These are phyloP conservation scores for Anagyrus pseudococci DNA, from an alignment of 2,888 invertebrate species.

Conservation along the genomic window DNA sequence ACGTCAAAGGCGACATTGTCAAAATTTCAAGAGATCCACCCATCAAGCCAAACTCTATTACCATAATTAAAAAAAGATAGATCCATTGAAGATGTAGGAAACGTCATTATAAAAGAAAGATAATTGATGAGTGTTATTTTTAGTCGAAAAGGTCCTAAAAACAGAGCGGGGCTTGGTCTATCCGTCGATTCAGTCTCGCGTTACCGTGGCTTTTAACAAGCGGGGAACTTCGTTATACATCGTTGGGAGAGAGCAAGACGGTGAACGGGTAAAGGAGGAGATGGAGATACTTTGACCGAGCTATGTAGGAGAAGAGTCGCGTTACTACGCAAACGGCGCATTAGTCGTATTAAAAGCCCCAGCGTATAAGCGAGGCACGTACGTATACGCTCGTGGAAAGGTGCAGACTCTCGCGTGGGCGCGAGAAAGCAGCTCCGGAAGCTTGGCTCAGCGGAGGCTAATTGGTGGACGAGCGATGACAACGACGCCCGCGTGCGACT, in stretches of 20 bases:
- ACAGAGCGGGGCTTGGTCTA: conserved; percentile 14
- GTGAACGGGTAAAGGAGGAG: conserved; percentile 22
- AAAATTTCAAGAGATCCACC: conserved; percentile 2
- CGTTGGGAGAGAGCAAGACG: background rate
- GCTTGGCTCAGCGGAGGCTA: conserved; percentile 46
- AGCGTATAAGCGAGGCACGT: background rate
- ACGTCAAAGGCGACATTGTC: conserved; percentile 3
- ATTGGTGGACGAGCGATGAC: conserved; percentile 49
- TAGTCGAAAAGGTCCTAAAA: conserved; percentile 23
- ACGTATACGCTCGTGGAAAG: background rate
- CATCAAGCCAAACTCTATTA: too few species aligned
- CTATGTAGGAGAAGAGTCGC: too few species aligned
- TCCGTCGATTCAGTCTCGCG: conserved; percentile 33
- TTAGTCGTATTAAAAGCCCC: conserved; percentile 32
- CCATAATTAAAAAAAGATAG: too few species aligned
- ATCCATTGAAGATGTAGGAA: too few species aligned
- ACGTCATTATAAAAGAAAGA: conserved; percentile 6
- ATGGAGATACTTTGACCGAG: too few species aligned
- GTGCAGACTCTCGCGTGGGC: background rate
- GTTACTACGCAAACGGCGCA: conserved; percentile 36
- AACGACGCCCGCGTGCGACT: conserved; percentile 11
- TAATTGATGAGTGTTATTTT: conserved; percentile 31
- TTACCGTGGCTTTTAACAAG: conserved; percentile 40
- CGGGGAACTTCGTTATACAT: conserved; percentile 23
- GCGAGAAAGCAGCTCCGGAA: conserved; percentile 35